Evolutionary conservation across 2,888 invertebrate genomes (phyloP), one percentile per base, ranked within the genome.

Genomic region (Lithosia quadra): DNA sequence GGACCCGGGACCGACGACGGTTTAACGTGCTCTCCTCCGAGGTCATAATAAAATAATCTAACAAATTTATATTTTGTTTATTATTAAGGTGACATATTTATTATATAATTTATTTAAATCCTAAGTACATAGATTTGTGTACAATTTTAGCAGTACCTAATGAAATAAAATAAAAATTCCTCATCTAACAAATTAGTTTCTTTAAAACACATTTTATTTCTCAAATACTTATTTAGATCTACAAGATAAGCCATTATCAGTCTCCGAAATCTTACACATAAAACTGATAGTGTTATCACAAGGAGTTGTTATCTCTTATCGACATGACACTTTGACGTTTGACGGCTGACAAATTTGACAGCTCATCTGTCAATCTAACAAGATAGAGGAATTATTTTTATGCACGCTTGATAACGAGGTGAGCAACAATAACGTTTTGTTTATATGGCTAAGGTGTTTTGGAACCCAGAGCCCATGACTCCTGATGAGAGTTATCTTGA

Each of bases 271-370:
- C 78, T 79, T 71, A 22, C 34, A 63, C 28, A 58, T 58, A 58
- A 53, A 11, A 43, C 76, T 83, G 82, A 80, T 81, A 79, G 11
- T 22, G 58, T 34, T 81, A 80, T 81, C 80, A 62, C 34, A 63
- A 33, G 74, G 68, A 67, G 67, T 57, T 60, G 21, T 63, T 64
- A 67, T 71, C 58, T 63, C 55, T 70, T 84, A 84, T 80, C 82
- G 68, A 53, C 39, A 36, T 89, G 90, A 90, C 89, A 87, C 68
- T 74, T 85, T 89, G 91, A 90, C 91, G 90, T 88, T 84, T 87
- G 86, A 86, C 86, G 83, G 78, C 78, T 88, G 88, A 88, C 83
- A 73, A 85, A 84, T 78, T 85, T 89, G 92, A 92, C 92, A 92
- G 88, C 82, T 84, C 86, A 85, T 87, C 84, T 76, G 72, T 83